Base-by-base conservation (phyloP, 2,888 invertebrate genomes). In the Cantharis nigra region DNA sequence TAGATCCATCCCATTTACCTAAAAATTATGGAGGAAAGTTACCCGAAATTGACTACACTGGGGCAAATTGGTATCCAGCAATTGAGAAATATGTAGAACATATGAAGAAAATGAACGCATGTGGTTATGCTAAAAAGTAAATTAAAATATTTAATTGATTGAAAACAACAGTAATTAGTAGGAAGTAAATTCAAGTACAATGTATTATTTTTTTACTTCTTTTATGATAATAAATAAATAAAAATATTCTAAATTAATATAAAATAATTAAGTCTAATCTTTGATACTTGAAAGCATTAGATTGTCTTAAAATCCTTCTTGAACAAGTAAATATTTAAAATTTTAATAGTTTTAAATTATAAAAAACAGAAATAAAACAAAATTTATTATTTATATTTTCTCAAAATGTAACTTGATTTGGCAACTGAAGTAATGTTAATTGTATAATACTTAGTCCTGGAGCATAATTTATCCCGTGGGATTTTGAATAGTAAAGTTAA, bases 21-120 rank as follows among this genome's bases (percentile, higher is more conserved):
- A 89, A 91, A 65, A 93, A 96, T 88, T 96, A 96, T 86, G 95
- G 92, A 78, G 96, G 96, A 62, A 89, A 91, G 72, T 87, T 93
- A 64, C 94, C 95, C 0, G 91, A 92, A 84, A 94, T 96, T 77
- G 91, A 96, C 88, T 96, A 96, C 87, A 91, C 92, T 28, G 93
- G 94, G 28, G 92, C 91, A 2, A 92, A 96, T 71, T 96, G 96
- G 96, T 95, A 92, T 85, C 93, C 94, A 10, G 90, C 91, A 72
- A 90, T 96, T 81, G 90, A 91, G 65, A 89, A 91, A 1, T 90
- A 93, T 80, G 88, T 93, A 28, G 93, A 93, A 1, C 92, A 92
- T 83, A 92, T 95, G 76, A 88, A 90, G 85, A 91, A 91, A 84
- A 93, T 94, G 93, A 93, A 94, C 85, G 89, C 91, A 20, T 93